These are phyloP conservation scores for Beroe forskalii DNA, from an alignment of 37 sponge, comb jelly and placozoan genomes.

Conservation along the genomic window DNA sequence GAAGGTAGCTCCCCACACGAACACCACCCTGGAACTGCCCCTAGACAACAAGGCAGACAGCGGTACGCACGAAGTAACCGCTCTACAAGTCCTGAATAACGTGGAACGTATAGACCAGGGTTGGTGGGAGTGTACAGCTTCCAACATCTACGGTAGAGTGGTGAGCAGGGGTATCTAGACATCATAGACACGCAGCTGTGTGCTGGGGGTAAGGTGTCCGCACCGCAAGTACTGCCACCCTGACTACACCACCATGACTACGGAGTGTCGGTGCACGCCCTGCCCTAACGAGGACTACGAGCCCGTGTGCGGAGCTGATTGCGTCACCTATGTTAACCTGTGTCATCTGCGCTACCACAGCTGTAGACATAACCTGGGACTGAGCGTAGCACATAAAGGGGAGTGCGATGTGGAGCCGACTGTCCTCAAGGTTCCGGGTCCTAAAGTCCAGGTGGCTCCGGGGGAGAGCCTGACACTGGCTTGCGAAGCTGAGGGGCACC, in stretches of 20 bases:
- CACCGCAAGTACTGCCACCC: not conserved
- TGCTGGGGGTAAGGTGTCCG: not conserved
- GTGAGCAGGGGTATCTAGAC: not conserved
- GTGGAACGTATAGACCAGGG: not conserved
- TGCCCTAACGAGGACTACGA: slow-evolving; percentile 7
- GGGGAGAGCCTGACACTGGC: slow-evolving; percentile 21
- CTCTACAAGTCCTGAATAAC: not conserved
- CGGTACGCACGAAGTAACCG: not conserved
- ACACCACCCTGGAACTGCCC: not conserved
- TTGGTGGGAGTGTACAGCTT: not conserved
- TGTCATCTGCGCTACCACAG: slow-evolving; percentile 38
- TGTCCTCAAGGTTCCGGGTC: not conserved
- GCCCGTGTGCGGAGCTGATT: slow-evolving; percentile 64
- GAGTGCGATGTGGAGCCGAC: not conserved
- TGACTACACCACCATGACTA: slow-evolving; percentile 5
- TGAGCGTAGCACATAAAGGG: not conserved
- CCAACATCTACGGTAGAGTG: not conserved
- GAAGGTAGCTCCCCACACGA: not conserved
- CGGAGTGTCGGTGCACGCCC: slow-evolving; percentile 25
- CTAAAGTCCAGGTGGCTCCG: not conserved
- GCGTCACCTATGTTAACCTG: slow-evolving; percentile 31
- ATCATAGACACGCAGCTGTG: not conserved
- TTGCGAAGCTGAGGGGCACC: not conserved
- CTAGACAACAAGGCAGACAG: not conserved
- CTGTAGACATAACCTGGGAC: not conserved